Percentiles rank a stretch among this genome's conserved stretches.
Conservation (phyloP, 2,888 invertebrate genomes). For the Hirtodrosophila alboralis region DNA sequence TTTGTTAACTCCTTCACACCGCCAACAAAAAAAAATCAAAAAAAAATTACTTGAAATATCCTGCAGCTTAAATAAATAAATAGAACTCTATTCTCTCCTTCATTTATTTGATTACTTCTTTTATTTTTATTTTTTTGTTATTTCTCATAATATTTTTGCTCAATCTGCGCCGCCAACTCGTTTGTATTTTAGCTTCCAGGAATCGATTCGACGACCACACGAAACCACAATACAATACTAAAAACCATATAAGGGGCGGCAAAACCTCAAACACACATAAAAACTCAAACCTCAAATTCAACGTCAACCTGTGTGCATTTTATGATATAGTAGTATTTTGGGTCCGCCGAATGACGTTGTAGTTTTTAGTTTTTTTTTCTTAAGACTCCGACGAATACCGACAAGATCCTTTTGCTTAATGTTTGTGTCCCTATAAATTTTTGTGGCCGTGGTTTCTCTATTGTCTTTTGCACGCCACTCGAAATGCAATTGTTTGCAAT, state of each 20-base stretch:
- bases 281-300: conserved; percentile 28
- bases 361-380: too few species aligned
- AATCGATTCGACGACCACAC: conserved; percentile 61
- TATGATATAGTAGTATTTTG: conserved; percentile 65
- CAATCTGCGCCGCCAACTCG: conserved; percentile 50
- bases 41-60: conserved; percentile 21
- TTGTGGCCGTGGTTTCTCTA: conserved; percentile 40
- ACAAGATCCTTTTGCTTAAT: conserved; percentile 40
- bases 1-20: conserved; percentile 68
- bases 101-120: conserved; percentile 61
- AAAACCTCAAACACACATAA: conserved; percentile 74
- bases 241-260: conserved; percentile 54
- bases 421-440: conserved; percentile 70
- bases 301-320: conserved; percentile 66
- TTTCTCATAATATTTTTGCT: conserved; percentile 77
- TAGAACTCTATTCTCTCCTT: conserved; percentile 18
- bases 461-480: conserved; percentile 59
- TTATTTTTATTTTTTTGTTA: too few species aligned
- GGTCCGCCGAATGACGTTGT: conserved; percentile 66
- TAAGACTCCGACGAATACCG: conserved; percentile 33
- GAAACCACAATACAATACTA: conserved; percentile 24
- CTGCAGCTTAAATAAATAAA: conserved; percentile 45
- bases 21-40: too few species aligned
- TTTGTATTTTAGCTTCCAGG: conserved; percentile 65
- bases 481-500: conserved; percentile 72